Evolutionary conservation across 2,797 vertebrate genomes (phyloP), one percentile per base, ranked within the genome.

Genomic region (Sitta carolinensis): DNA sequence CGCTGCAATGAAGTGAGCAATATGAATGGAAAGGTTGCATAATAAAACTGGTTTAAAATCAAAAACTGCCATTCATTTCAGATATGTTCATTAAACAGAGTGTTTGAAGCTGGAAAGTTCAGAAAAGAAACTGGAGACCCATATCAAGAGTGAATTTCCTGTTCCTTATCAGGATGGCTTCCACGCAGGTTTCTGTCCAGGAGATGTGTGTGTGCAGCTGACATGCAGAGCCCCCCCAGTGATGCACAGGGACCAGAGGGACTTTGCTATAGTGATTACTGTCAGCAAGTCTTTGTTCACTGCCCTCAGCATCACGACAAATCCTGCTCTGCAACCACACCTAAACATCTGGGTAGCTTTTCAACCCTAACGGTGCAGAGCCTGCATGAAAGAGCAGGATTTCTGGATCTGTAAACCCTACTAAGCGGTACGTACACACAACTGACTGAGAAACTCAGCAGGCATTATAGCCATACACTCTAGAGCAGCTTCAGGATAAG

Each of bases 161-260:
- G 22, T 20, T 73, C 43, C 38, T 54, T 43, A 70, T 34, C 40
- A 43, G 23, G 47, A 66, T 7, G 9, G 40, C 58, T 93, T 67
- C 66, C 0, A 3, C 23, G 19, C 9, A 40, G 2, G 5, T 59
- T 42, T 57, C 47, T 10, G 13, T 42, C 42, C 48, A 48, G 38
- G 23, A 57, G 30, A 43, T 29, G 14, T 0, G 1, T 0, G 4
- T 58, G 80, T 17, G 50, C n/a, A 70, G 87, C 23, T 59, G 54
- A 22, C 20, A 17, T 3, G 51, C 55, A 83, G 48, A 91, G 59
- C 32, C 26, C n/a, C 72, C 55, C 16, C 64, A 18, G 6, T 2
- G 42, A 27, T 22, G 57, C 20, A 12, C 0, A 43, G 40, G 51
- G 34, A 79, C 51, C 27, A n/a, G 20, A 72, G 38, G 22, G 43